phyloP scores from a whole-genome alignment of 2,113 vertebrate species.

The Tragulus kanchil region DNA sequence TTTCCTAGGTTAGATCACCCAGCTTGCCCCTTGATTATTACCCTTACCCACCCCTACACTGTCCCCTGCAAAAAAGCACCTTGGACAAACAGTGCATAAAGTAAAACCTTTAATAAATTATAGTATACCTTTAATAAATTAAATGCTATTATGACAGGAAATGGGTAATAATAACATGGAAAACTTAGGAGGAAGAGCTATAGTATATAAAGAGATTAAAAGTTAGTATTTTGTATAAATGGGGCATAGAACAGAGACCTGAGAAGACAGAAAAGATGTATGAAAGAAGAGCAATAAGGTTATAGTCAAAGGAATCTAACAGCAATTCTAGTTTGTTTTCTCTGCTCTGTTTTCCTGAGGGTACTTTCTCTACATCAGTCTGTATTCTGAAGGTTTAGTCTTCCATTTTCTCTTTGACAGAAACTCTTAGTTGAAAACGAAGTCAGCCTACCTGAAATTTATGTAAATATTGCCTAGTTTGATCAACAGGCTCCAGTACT shows the following conservation, averaged over 20 bases:
- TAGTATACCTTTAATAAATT: neutral
- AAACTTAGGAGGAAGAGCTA: neutral
- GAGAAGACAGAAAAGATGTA: neutral
- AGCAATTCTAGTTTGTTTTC: neutral
- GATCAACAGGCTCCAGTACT: neutral
- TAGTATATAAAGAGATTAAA: neutral
- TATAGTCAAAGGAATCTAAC: neutral
- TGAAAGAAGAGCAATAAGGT: neutral
- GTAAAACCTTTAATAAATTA: constrained; percentile 27
- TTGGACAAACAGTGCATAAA: neutral
- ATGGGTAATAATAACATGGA: neutral
- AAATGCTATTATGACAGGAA: neutral
- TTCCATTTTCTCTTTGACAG: neutral
- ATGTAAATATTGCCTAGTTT: neutral
- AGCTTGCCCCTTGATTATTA: neutral
- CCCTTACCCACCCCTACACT: neutral
- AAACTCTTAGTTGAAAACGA: neutral
- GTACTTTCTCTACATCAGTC: neutral
- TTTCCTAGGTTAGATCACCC: neutral
- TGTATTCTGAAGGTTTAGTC: neutral
- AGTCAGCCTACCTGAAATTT: neutral
- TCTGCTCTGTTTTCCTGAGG: neutral
- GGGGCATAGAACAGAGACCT: neutral
- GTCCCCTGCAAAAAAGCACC: neutral
- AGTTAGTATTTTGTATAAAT: neutral